Base-by-base conservation (phyloP, 1,140 invertebrate genomes). In the Steinernema khuongi region DNA sequence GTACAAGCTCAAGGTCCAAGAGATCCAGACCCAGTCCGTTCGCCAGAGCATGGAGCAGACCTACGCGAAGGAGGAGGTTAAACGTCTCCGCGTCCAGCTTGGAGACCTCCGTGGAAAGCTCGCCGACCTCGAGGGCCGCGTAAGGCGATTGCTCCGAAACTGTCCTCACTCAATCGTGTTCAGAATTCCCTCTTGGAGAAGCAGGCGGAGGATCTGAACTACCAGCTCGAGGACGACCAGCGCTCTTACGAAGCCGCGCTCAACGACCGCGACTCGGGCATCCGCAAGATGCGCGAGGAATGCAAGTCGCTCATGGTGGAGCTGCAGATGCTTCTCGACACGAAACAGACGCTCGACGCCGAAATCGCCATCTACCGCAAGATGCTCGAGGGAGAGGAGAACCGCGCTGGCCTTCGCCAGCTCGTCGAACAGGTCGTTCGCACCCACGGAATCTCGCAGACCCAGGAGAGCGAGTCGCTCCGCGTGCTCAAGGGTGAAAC, bases 1-100 rank as follows among this genome's bases (percentile, higher is more conserved):
- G 83, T 85, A 85, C 79, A 85, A 84, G 73, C 73, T 85, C 18
- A 85, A 85, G 60, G 84, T 88, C 4, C 87, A 88, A 82, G 88
- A 88, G 79, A 87, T 88, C 79, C 86, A 87, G 72, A 88, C 87
- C 31, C 86, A 86, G 19, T 85, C 85, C 67, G 86, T 84, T 28
- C 86, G 87, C 66, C 86, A 88, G 77, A 88, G 86, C 81, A 87
- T 88, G 87, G 88, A 88, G 77, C 85, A 87, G 26, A 83, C 82
- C 2, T 88, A 88, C 77, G 78, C 84, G 19, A 85, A 86, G 22
- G 88, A 88, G 75, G 88, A 88, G 74, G 85, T 86, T 73, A 87
- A 87, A 79, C 87, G 87, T 73, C 77, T 88, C 11, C 81, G 86
- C 32, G 85, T 85, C 67, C 85, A 86, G 75, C 79, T 88, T 36